Evolutionary conservation across 2,797 vertebrate genomes (phyloP), one percentile per base, ranked within the genome.

Genomic region (Lepilemur septentrionalis): DNA sequence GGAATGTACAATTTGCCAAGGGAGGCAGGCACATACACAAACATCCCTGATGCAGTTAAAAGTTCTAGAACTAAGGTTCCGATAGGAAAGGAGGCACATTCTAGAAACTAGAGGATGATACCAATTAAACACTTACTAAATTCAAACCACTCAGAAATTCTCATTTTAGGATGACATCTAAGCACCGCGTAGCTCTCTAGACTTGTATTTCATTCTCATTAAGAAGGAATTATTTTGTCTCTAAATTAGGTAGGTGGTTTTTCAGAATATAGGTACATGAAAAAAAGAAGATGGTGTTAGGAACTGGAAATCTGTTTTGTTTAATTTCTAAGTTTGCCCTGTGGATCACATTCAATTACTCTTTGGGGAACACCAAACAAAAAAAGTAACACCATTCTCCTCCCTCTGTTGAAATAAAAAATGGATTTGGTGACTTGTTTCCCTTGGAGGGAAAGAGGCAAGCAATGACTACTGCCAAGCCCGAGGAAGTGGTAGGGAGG

Each of bases 141-240:
- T 48, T 82, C 48, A 88, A 96, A 79, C 43, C 55, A 46, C 30
- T 73, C 41, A 28, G 17, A n/a, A 50, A 13, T 38, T 75, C 10
- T 81, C 72, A 57, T 43, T 72, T 85, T 32, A 72, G n/a, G 28
- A 38, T 69, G 48, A 79, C 28, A 17, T 79, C 55, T 48, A n/a
- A 72, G 35, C 76, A 78, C 4, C 9, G 4, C 5, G 2, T 11
- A 9, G 73, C 11, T 96, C 63, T 84, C 57, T 63, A 73, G 79
- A 89, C 14, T 65, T 28, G 11, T 2, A 73, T 85, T 96, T 95
- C 10, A 35, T 89, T 92, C 61, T 95, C n/a, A 72, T 23, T 63
- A 91, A 93, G 22, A 94, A 95, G 59, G 15, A 91, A 87, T 86
- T 69, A 73, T 52, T 89, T 93, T 70, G n/a, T 48, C 59, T 95